A percentile compares a stretch with the other conserved stretches of the same genome.
Evolutionary conservation across 2,888 invertebrate genomes (phyloP).

Genomic region (Cenopis cana): DNA sequence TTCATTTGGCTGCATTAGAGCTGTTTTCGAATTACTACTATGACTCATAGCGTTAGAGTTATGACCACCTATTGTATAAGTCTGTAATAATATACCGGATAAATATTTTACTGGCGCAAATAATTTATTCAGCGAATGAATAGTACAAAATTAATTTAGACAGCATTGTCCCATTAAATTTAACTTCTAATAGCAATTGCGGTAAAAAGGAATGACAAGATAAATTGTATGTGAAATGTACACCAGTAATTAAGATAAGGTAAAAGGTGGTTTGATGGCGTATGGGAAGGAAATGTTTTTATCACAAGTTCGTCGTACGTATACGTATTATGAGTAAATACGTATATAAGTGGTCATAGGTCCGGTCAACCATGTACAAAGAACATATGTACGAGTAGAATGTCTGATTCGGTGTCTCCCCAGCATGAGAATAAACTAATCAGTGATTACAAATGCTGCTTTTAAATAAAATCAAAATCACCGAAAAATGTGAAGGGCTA

Average conservation of each 20-base stretch:
- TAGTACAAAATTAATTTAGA: neutral
- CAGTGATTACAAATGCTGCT: neutral
- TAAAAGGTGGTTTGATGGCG: constrained; percentile 11
- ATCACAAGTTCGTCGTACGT: neutral
- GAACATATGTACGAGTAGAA: too few relatives aligned
- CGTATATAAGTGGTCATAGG: too few relatives aligned
- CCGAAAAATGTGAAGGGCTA: constrained; percentile 65
- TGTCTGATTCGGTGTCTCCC: neutral
- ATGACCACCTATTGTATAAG: neutral
- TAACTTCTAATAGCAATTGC: neutral
- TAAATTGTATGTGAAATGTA: constrained; percentile 3
- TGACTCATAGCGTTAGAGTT: neutral
- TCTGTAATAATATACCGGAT: neutral
- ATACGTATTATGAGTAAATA: too few relatives aligned
- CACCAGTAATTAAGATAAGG: constrained; percentile 9
- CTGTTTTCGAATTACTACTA: constrained; percentile 56
- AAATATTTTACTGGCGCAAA: neutral
- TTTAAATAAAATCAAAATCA: constrained; percentile 49
- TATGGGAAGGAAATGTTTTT: constrained; percentile 30
- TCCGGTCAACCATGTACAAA: too few relatives aligned
- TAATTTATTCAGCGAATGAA: neutral
- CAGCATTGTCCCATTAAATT: neutral
- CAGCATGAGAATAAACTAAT: neutral
- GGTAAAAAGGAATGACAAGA: neutral
- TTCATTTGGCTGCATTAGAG: constrained; percentile 65